Evolutionary conservation across 2,888 invertebrate genomes (phyloP), one percentile per base, ranked within the genome.

Genomic region (Melangyna quadrimaculata): DNA sequence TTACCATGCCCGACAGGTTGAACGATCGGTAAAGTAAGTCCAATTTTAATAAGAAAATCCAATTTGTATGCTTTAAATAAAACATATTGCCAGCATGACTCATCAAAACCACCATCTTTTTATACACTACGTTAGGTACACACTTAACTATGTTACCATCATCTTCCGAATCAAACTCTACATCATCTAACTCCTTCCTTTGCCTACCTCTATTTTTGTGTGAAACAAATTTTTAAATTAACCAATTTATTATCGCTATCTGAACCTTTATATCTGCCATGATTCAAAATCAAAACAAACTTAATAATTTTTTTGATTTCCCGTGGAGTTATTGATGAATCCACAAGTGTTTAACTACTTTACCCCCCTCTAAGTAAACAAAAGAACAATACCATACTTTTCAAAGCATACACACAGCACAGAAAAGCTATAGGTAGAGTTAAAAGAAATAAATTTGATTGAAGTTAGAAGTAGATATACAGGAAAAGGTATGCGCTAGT

Each of bases 241-340:
- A 81, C 77, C 81, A 80, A 86, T 86, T 86, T 86, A 72, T 77
- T 81, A 45, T 45, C 0, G 24, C 6, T 7, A 7, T 1, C 61
- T 63, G 72, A 48, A 40, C 40, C 84, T 67, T 45, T 71, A 86
- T 71, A 57, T 67, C 45, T 14, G 14, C 37, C 71, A 59, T 73
- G 69, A 73, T 78, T 51, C 72, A 48, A 77, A 81, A 72, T 69
- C 79, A 51, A 71, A 78, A 61, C 55, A 81, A 78, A 81, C 77
- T 67, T 53, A 72, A 65, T 53, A 72, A 65, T 72, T 57, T 67
- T 63, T 57, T 73, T 32, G 51, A 73, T 45, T 63, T 73, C 86
- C 81, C 67, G 86, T 81, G 63, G 86, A 27, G 86, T 86, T 78
- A 78, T 81, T 81, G 81, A 86, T 86, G 81, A 59, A 77, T 45